Evolutionary conservation across 2,797 vertebrate genomes (phyloP).

Genomic region (Heteromormyrus szaboi): DNA sequence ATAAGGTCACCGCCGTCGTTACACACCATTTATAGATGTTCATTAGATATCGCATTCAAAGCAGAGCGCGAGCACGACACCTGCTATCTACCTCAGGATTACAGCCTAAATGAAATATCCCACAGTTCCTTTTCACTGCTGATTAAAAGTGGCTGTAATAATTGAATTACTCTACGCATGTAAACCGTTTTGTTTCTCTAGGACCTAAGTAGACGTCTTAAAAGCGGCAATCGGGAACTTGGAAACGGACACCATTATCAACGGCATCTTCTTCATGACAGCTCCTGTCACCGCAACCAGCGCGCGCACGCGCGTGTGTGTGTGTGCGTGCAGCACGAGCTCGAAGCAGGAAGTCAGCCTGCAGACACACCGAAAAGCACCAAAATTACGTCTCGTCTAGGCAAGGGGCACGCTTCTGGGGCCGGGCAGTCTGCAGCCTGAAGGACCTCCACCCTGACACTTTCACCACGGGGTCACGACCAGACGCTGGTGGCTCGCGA

Average conservation of each 20-base stretch:
- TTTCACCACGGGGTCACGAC: background rate
- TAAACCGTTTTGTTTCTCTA: background rate
- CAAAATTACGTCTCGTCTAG: background rate
- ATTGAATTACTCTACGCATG: background rate
- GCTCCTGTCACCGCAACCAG: background rate
- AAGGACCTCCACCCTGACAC: background rate
- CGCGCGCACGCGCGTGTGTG: background rate
- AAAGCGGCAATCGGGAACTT: background rate
- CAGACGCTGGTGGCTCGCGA: background rate
- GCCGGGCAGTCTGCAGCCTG: background rate
- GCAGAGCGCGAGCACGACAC: background rate
- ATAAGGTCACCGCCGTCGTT: background rate
- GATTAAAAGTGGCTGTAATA: background rate
- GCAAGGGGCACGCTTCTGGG: background rate
- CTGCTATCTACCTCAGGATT: background rate
- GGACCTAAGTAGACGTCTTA: background rate
- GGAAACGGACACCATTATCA: background rate
- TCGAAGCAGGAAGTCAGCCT: constrained; percentile 11
- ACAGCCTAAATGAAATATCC: background rate
- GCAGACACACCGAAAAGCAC: background rate
- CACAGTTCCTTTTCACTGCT: background rate
- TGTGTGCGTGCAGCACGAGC: background rate
- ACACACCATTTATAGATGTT: background rate
- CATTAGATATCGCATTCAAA: background rate
- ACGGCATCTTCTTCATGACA: background rate